Evolutionary conservation across 2,113 vertebrate species (phyloP).

Genomic region (Corapipo altera): DNA sequence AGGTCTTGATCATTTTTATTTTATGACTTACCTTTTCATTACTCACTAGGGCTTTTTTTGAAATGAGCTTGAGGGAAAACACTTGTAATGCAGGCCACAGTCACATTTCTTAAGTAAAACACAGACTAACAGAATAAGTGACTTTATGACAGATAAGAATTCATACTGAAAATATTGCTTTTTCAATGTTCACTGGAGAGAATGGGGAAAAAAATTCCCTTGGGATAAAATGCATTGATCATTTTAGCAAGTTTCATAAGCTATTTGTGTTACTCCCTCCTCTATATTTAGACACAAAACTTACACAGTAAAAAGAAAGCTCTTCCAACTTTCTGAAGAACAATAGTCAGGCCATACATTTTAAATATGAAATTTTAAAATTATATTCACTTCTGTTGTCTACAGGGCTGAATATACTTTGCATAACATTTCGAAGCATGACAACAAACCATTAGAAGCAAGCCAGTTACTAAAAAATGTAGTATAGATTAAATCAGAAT

Average conservation of each 20-base stretch:
- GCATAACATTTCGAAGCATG: background rate
- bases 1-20: background rate
- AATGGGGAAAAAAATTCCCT: fast-evolving
- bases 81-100: background rate
- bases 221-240: background rate
- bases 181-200: background rate
- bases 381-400: background rate
- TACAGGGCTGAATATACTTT: background rate
- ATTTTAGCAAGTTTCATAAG: background rate
- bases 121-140: background rate
- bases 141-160: slow-evolving; percentile 1
- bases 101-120: background rate
- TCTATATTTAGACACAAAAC: background rate
- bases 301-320: background rate
- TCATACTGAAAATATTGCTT: background rate
- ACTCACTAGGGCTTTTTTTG: background rate
- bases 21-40: background rate
- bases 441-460: background rate
- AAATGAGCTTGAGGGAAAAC: background rate
- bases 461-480: background rate
- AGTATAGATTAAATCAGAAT: background rate
- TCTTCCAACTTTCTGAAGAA: background rate
- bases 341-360: background rate
- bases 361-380: background rate
- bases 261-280: background rate